phyloP scores from a whole-genome alignment of 1,140 invertebrate genomes.

The Calephelis virginiensis region DNA sequence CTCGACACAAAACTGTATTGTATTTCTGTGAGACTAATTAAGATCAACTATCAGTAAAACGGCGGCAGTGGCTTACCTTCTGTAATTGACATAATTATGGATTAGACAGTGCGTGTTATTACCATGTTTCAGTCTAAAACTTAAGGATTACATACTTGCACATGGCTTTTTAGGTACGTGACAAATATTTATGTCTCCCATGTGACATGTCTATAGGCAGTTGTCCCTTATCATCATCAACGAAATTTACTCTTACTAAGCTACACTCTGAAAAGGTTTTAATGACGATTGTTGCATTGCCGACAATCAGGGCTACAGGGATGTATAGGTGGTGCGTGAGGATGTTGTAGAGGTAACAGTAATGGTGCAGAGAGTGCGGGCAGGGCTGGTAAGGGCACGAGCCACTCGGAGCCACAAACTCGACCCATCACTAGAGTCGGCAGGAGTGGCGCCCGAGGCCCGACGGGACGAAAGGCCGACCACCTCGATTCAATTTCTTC shows the following conservation, averaged over 20 bases:
- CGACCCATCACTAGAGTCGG: slow-evolving; percentile 66
- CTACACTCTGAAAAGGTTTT: slow-evolving; percentile 13
- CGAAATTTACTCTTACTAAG: neutral
- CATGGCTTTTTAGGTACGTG: too few species aligned
- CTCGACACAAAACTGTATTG: too few species aligned
- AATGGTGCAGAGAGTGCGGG: slow-evolving; percentile 56
- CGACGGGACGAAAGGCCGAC: slow-evolving; percentile 69
- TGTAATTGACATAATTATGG: too few species aligned
- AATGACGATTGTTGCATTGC: slow-evolving; percentile 60
- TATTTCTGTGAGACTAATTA: too few species aligned
- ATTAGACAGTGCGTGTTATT: too few species aligned
- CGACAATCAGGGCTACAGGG: slow-evolving; percentile 62
- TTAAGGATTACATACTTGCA: too few species aligned
- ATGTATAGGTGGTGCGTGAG: slow-evolving; percentile 43
- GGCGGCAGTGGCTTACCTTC: too few species aligned
- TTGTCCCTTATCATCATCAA: neutral
- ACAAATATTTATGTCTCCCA: too few species aligned
- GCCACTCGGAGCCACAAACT: slow-evolving; percentile 69
- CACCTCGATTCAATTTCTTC: slow-evolving; percentile 56
- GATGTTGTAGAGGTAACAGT: slow-evolving; percentile 57
- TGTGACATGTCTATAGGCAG: neutral
- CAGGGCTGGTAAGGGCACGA: slow-evolving; percentile 60
- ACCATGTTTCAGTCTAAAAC: too few species aligned
- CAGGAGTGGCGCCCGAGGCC: slow-evolving; percentile 54
- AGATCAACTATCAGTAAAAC: too few species aligned